These are phyloP conservation scores for Coelogynopora nodosa DNA, from an alignment of 2,888 invertebrate species.

Conservation along the genomic window DNA sequence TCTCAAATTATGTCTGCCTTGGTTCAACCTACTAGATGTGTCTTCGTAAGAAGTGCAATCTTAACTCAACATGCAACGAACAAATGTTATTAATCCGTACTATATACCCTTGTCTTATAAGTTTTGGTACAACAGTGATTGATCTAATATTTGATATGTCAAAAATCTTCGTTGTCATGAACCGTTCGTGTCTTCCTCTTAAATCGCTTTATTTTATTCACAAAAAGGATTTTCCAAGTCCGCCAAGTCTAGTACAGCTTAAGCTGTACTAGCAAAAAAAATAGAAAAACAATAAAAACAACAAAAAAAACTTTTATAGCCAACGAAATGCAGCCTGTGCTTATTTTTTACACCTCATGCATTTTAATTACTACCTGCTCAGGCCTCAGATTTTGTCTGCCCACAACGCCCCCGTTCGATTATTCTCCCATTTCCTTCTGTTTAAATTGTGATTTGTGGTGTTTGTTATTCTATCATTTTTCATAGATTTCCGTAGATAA, in stretches of 20 bases:
- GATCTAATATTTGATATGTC: background rate
- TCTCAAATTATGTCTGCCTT: background rate
- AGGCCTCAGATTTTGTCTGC: background rate
- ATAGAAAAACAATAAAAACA: background rate
- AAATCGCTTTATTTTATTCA: background rate
- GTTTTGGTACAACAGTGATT: background rate
- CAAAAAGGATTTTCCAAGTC: background rate
- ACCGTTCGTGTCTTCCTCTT: background rate
- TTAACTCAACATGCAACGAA: background rate
- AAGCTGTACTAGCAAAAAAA: background rate
- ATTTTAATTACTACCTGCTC: background rate
- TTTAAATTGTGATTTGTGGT: background rate
- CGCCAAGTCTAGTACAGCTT: background rate
- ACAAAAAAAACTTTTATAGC: background rate
- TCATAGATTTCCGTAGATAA: background rate
- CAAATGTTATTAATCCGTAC: background rate
- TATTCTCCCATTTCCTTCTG: background rate
- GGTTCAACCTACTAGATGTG: background rate
- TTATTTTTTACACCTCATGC: background rate
- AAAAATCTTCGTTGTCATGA: background rate
- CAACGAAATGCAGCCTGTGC: background rate
- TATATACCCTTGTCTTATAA: background rate
- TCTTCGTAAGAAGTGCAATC: background rate
- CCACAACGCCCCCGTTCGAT: background rate
- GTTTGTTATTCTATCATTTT: background rate